Base-by-base conservation (phyloP, 2,888 invertebrate species). In the Meganola albula region DNA sequence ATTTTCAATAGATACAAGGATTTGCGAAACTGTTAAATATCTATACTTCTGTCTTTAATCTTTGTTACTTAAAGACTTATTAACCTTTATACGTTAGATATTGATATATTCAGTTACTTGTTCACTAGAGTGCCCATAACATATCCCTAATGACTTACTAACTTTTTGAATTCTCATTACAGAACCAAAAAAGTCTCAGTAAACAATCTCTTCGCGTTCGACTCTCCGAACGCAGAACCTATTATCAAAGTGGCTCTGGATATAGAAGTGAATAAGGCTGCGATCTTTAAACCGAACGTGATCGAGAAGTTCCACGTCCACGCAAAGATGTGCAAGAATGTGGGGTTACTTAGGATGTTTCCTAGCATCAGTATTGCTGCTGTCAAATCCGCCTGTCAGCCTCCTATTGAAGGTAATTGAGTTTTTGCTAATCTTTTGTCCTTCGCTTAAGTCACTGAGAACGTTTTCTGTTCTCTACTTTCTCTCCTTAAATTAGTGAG, bases 301-400 rank as follows among this genome's bases (percentile, higher is more conserved):
- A 83, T 85, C 18, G 72, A 80, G 35, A 91, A 89, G 51, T 95
- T 95, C 56, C 67, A 78, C 5, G 91, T 96, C 0, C 92, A 94
- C 54, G 88, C 91, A 1, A 87, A 88, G 8, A 87, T 98, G 66
- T 94, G 93, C 56, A 88, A 91, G 43, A 93, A 97, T 67, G 97
- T 98, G 2, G 95, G 94, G 0, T 72, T 98, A 11, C 69, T 98
- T 24, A 88, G 96, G 8, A 89, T 98, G 53, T 98, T 97, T 65
- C 98, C 98, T 0, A 95, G 96, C 45, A 96, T 99, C 57, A 94
- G 95, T 6, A 84, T 89, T 1, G 90, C 92, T 22, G 93, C 95
- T 11, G 88, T 94, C 1, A 87, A 75, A 45, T 90, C 92, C 0
- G 92, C 93, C 59, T 75, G 93, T 20, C 89, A 92, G 46, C 91